These are phyloP conservation scores for Piezodorus guildinii DNA, from an alignment of 1,140 invertebrate species.

Conservation along the genomic window DNA sequence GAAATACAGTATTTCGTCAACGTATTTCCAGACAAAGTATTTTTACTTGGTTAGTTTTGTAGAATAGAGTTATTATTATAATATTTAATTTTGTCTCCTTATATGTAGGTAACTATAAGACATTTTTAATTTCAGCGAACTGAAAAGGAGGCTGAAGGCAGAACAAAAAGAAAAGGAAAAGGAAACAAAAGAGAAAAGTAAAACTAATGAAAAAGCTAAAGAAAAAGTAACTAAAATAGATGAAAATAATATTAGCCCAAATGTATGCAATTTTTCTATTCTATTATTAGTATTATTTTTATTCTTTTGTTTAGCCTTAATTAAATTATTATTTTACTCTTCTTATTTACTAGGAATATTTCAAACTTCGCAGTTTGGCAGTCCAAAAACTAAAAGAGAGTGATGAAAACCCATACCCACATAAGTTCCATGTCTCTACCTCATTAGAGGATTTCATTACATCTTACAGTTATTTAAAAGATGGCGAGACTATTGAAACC, in stretches of 20 bases:
- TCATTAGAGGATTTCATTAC: conserved; percentile 84
- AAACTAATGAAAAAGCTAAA: conserved; percentile 33
- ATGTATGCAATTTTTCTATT: conserved; percentile 44
- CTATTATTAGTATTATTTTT: background rate
- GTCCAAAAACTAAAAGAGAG: conserved; percentile 65
- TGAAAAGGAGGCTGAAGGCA: conserved; percentile 79
- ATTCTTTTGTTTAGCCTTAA: background rate
- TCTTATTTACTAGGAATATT: conserved; percentile 58
- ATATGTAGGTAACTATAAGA: background rate
- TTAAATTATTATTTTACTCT: background rate
- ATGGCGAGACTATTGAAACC: conserved; percentile 68
- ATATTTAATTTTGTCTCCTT: background rate
- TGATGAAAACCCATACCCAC: conserved; percentile 88
- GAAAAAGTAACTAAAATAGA: conserved; percentile 36
- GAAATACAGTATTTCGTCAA: background rate
- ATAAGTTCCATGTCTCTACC: conserved; percentile 91
- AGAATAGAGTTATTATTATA: background rate
- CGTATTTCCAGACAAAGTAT: background rate
- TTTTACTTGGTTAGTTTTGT: background rate
- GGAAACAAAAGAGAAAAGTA: conserved; percentile 58
- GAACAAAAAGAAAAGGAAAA: conserved; percentile 91
- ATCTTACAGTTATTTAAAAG: conserved; percentile 58
- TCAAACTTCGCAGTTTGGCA: conserved; percentile 64
- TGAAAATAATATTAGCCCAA: conserved; percentile 82
- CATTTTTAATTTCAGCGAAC: conserved; percentile 59